Conservation (phyloP, 2,888 invertebrate species). For the Drosophila leonis region DNA sequence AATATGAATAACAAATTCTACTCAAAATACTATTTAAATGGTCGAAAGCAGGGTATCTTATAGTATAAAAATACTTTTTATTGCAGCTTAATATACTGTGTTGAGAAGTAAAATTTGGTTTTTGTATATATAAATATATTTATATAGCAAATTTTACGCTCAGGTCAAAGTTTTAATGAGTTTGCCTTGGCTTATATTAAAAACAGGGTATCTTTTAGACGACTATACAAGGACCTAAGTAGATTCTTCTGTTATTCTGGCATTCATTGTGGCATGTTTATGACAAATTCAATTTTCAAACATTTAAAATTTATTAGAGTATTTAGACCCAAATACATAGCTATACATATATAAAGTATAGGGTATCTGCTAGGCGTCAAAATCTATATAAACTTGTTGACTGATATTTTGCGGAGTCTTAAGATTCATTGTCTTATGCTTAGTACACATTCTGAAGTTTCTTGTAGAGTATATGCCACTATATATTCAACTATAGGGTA, state of each 20-base stretch:
- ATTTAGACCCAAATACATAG: neutral
- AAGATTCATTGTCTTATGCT: neutral
- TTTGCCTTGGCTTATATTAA: no score
- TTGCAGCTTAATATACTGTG: neutral
- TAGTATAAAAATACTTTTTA: neutral
- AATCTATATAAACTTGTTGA: neutral
- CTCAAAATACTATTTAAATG: no score
- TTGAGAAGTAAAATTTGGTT: no score
- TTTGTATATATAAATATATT: no score
- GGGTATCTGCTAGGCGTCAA: neutral
- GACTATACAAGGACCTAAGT: neutral
- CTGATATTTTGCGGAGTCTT: neutral
- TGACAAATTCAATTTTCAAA: neutral
- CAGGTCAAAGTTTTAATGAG: no score
- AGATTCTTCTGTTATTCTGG: neutral
- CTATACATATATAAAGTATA: neutral
- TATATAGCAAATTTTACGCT: no score
- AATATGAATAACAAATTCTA: no score
- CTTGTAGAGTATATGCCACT: neutral
- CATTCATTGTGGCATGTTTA: neutral
- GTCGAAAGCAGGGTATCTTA: no score
- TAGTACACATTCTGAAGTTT: neutral
- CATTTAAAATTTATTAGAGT: neutral
- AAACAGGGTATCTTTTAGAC: neutral
- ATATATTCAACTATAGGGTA: neutral